Percentiles rank a stretch among this genome's conserved stretches.
Conservation (phyloP, 2,888 invertebrate species). For the Lamellibrachia columna region DNA sequence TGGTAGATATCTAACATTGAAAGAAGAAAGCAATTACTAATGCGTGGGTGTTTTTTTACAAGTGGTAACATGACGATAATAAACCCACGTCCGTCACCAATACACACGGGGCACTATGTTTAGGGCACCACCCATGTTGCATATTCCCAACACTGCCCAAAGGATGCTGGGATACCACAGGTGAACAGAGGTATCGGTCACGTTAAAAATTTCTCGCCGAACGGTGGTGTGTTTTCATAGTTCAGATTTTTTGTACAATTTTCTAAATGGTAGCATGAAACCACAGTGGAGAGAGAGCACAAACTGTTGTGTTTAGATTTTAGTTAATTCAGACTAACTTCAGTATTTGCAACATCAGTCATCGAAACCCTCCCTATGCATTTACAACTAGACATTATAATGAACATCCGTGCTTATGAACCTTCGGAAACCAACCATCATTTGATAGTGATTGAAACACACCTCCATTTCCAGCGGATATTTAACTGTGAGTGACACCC, state of each 20-base stretch:
- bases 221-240: background rate
- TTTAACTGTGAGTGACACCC: background rate
- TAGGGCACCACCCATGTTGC: background rate
- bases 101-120: background rate
- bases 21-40: background rate
- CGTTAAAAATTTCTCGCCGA: background rate
- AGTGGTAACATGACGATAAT: background rate
- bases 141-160: background rate
- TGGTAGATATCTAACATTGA: background rate
- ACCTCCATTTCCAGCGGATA: background rate
- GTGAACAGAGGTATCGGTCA: background rate
- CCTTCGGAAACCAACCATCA: background rate
- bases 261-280: background rate
- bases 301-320: background rate
- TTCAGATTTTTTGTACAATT: background rate
- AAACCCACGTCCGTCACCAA: background rate
- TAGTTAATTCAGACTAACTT: background rate
- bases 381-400: background rate
- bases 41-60: background rate
- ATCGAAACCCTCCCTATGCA: background rate
- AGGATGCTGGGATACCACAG: background rate
- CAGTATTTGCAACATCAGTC: background rate
- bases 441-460: background rate
- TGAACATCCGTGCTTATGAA: background rate
- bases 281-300: background rate